Conservation (phyloP, 2,113 vertebrate species). For the Oostethus manadensis region DNA sequence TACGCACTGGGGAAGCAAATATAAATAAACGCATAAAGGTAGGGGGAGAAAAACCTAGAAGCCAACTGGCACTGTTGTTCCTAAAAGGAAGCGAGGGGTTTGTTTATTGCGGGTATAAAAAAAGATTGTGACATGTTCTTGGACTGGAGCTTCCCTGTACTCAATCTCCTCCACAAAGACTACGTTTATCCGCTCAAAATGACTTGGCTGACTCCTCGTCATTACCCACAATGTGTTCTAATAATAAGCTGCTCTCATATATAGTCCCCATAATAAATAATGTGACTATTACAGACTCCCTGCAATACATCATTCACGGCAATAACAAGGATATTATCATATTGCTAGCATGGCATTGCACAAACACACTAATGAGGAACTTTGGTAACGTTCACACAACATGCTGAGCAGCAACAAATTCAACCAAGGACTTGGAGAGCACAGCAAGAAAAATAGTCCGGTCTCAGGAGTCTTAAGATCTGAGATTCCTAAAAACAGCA, state of each 20-base stretch:
- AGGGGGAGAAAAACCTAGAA: slow-evolving; percentile 3
- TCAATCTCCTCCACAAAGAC: background rate
- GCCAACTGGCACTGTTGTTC: slow-evolving; percentile 29
- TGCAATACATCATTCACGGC: slow-evolving; percentile 3
- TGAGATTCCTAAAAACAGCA: no score
- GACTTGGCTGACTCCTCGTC: background rate
- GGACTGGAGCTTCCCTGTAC: background rate
- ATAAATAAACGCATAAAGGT: slow-evolving; percentile 32
- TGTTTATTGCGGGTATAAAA: slow-evolving; percentile 3
- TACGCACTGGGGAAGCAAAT: slow-evolving; percentile 9
- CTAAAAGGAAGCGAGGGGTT: slow-evolving; percentile 30
- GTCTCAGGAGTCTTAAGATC: background rate
- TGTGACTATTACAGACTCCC: background rate
- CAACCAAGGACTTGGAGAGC: background rate
- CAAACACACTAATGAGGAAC: background rate
- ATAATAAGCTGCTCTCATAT: background rate
- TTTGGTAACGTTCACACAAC: background rate
- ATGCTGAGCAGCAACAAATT: background rate
- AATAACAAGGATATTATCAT: background rate
- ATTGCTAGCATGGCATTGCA: background rate
- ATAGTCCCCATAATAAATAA: background rate
- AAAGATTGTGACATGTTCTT: slow-evolving; percentile 1
- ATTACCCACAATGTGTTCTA: background rate
- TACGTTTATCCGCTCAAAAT: background rate
- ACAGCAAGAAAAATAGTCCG: background rate